Percentiles rank a stretch among this genome's conserved stretches.
Evolutionary conservation across 30 jellyfish, hydroid and myxozoan species (phyloP).

Genomic region (Clytia hemisphaerica): DNA sequence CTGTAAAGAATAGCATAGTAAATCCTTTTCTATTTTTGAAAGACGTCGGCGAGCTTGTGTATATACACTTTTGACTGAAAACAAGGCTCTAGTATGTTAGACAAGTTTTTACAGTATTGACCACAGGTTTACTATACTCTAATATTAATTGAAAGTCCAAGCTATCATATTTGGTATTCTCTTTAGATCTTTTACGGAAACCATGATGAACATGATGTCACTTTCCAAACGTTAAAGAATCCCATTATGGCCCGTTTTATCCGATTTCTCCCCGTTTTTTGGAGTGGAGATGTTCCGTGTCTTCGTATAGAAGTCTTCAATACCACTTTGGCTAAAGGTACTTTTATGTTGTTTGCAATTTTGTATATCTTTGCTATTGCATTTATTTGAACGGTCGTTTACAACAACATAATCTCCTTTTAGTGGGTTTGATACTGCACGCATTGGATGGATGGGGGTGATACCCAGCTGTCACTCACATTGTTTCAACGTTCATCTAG

Average conservation of each 20-base stretch:
- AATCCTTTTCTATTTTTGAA: background rate
- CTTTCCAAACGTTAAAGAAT: constrained; percentile 49
- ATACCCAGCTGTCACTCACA: too few species aligned
- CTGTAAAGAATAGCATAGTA: background rate
- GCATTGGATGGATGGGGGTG: too few species aligned
- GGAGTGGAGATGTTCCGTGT: constrained; percentile 89
- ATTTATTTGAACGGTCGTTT: too few species aligned
- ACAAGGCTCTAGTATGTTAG: background rate
- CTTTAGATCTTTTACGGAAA: constrained; percentile 69
- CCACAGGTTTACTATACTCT: too few species aligned
- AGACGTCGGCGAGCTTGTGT: background rate
- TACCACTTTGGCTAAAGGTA: background rate
- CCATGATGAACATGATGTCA: constrained; percentile 65
- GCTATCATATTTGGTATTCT: too few species aligned
- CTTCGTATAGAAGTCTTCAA: constrained; percentile 67
- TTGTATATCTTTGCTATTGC: background rate
- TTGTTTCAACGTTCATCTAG: too few species aligned
- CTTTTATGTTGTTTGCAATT: background rate
- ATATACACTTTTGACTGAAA: background rate
- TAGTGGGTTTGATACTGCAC: too few species aligned
- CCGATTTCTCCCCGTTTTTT: constrained; percentile 58
- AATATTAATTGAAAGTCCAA: too few species aligned
- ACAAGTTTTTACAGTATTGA: too few species aligned
- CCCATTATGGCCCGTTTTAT: constrained; percentile 77
- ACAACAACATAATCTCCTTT: too few species aligned